A percentile compares a stretch with the other conserved stretches of the same genome.
Conservation (phyloP, 2,797 vertebrate genomes). For the Agapornis canus region DNA sequence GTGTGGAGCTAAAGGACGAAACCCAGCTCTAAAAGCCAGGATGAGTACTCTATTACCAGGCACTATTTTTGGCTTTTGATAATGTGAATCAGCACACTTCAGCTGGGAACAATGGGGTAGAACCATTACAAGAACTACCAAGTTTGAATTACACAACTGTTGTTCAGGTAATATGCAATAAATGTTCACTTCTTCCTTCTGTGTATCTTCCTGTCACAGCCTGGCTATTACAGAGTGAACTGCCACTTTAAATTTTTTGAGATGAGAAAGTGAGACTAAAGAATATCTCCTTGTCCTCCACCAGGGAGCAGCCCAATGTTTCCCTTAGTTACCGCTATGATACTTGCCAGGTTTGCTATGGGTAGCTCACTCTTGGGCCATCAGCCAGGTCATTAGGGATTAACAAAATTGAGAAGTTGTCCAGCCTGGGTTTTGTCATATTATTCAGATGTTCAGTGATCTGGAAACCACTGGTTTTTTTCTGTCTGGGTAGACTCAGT, state of each 20-base stretch:
- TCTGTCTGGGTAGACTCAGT: neutral
- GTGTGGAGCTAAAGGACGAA: neutral
- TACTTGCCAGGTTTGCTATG: neutral
- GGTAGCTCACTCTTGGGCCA: neutral
- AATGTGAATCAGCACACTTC: neutral
- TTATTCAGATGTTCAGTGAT: neutral
- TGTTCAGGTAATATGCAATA: neutral
- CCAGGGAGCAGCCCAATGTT: rapidly evolving
- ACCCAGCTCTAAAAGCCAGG: neutral
- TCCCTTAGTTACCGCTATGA: neutral
- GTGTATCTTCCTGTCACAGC: neutral
- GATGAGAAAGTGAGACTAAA: neutral
- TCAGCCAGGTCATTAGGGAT: neutral
- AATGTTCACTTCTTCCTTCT: neutral
- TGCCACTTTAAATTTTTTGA: neutral
- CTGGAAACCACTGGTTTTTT: neutral
- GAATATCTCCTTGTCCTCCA: neutral
- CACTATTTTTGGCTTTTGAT: neutral
- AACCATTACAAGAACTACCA: neutral
- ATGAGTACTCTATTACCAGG: neutral
- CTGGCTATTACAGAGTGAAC: neutral
- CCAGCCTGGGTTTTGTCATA: neutral
- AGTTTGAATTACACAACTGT: neutral
- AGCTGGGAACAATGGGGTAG: neutral
- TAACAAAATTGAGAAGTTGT: neutral